These are phyloP conservation scores for Catostomus latipinnis DNA, from an alignment of 2,797 vertebrate genomes.

Conservation along the genomic window DNA sequence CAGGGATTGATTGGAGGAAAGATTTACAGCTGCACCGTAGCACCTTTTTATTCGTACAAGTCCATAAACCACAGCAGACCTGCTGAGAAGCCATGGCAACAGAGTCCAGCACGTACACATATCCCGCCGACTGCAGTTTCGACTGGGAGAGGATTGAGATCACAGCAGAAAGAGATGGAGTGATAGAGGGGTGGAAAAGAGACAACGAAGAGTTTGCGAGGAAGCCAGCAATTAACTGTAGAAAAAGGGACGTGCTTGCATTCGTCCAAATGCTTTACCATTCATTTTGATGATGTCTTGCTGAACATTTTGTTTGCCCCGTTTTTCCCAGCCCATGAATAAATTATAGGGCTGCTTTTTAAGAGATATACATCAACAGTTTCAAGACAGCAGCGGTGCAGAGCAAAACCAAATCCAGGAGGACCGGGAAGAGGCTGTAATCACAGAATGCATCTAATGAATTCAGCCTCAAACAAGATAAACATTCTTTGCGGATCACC, in stretches of 20 bases:
- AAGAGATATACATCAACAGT: constrained; percentile 41
- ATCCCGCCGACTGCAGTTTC: constrained; percentile 1
- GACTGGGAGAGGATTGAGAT: constrained; percentile 1
- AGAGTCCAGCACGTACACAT: constrained; percentile 7
- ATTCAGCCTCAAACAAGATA: constrained; percentile 34
- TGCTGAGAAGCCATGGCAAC: constrained; percentile 27
- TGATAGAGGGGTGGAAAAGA: neutral
- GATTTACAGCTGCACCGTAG: constrained; percentile 54
- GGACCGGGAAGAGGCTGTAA: neutral
- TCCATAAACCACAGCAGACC: constrained; percentile 51
- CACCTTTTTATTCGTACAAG: constrained; percentile 46
- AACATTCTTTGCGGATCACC: constrained; percentile 36
- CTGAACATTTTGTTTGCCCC: constrained; percentile 51
- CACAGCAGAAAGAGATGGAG: neutral
- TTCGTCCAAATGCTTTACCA: constrained; percentile 33
- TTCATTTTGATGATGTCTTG: constrained; percentile 51
- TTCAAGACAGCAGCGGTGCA: constrained; percentile 33
- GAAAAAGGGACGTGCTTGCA: constrained; percentile 18
- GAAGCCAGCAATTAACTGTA: constrained; percentile 39
- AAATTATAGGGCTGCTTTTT: constrained; percentile 33
- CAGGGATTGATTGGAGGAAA: constrained; percentile 52
- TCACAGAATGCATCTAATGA: constrained; percentile 30
- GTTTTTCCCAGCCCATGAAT: constrained; percentile 42
- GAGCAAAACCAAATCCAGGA: constrained; percentile 28
- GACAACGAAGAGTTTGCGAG: neutral